Evolutionary conservation across 1,140 invertebrate species (phyloP).

Genomic region (Drosophila seguyi): DNA sequence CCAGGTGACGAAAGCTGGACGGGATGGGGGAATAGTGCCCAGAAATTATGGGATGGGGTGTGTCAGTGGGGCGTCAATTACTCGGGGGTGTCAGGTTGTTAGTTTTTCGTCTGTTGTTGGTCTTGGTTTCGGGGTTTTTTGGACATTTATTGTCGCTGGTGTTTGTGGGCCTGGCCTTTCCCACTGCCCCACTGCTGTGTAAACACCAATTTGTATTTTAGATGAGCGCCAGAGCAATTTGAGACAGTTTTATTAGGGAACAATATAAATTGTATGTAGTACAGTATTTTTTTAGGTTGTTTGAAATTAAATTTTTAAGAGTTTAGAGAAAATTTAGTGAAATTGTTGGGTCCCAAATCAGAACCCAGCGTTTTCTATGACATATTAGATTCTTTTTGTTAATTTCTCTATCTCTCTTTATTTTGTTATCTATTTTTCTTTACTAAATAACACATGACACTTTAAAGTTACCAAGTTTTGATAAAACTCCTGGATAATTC

Average conservation of each 20-base stretch:
- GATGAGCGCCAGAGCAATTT: slow-evolving; percentile 23
- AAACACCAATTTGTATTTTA: slow-evolving; percentile 25
- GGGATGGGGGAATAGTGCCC: not conserved
- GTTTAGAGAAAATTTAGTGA: not conserved
- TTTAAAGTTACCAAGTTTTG: not conserved
- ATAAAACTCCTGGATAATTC: not conserved
- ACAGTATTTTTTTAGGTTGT: not conserved
- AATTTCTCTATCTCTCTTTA: not conserved
- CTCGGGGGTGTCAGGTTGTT: slow-evolving; percentile 49
- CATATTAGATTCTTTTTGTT: no score
- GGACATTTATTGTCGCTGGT: slow-evolving; percentile 32
- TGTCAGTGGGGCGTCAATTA: slow-evolving; percentile 42
- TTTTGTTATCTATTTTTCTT: not conserved
- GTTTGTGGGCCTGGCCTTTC: slow-evolving; percentile 18
- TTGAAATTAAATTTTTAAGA: not conserved
- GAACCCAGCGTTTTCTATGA: no score
- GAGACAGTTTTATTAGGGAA: slow-evolving; percentile 26
- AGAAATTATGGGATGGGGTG: not conserved
- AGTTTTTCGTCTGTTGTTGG: slow-evolving; percentile 16
- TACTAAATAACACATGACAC: not conserved
- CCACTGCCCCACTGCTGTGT: not conserved
- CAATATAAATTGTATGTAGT: not conserved
- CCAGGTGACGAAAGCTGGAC: slow-evolving; percentile 48
- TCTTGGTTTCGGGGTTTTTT: not conserved
- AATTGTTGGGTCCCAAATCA: no score